Evolutionary conservation across 2,888 invertebrate genomes (phyloP).

Genomic region (Caradrina kadenii): DNA sequence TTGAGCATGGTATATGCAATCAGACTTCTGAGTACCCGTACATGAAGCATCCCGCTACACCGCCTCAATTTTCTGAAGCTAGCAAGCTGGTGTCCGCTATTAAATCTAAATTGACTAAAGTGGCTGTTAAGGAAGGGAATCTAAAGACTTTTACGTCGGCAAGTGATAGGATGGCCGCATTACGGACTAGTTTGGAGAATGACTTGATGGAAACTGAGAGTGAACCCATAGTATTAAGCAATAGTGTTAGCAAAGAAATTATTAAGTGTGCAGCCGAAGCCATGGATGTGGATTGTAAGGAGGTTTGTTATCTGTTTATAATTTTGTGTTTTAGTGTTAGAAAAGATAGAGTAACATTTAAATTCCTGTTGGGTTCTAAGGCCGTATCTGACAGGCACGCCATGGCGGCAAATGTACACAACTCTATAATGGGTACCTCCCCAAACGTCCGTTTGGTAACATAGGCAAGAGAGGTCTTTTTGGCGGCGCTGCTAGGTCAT

Average conservation of each 20-base stretch:
- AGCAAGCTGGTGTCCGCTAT: constrained; percentile 86
- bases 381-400: no score
- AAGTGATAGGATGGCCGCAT: constrained; percentile 76
- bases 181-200: constrained; percentile 73
- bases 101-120: constrained; percentile 83
- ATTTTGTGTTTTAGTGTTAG: not conserved
- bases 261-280: constrained; percentile 68
- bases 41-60: constrained; percentile 85
- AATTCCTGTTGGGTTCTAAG: no score
- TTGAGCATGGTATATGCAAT: constrained; percentile 84
- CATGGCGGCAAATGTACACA: no score
- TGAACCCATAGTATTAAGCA: constrained; percentile 54
- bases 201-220: constrained; percentile 70
- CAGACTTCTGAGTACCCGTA: constrained; percentile 85
- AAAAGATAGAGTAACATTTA: not conserved
- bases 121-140: constrained; percentile 68
- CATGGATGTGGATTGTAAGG: constrained; percentile 84
- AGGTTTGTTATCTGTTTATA: constrained; percentile 67
- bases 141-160: constrained; percentile 72
- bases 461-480: no score
- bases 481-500: no score
- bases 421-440: no score
- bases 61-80: constrained; percentile 87
- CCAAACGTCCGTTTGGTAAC: no score
- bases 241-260: constrained; percentile 56